phyloP scores from a whole-genome alignment of 2,888 invertebrate genomes.

The Ecliptopera silaceata region DNA sequence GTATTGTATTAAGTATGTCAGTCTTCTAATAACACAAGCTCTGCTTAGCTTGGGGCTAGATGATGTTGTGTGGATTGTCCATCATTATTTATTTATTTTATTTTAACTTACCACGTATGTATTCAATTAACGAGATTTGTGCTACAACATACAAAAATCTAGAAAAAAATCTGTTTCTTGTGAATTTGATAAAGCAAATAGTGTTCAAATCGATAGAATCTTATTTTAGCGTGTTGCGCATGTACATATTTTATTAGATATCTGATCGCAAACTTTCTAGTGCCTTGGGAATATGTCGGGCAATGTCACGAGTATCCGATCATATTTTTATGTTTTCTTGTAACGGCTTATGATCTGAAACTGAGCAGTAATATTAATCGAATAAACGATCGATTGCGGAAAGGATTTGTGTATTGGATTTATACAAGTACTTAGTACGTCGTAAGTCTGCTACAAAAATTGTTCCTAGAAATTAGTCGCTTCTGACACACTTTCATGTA shows the following conservation, averaged over 20 bases:
- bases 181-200: neutral
- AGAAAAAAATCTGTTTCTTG: neutral
- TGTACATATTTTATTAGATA: constrained; percentile 18
- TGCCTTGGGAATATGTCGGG: constrained; percentile 9
- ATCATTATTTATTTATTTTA: too few species aligned
- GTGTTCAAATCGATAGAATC: neutral
- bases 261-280: constrained; percentile 8
- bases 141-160: neutral
- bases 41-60: too few species aligned
- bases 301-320: neutral
- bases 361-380: neutral
- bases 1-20: too few species aligned
- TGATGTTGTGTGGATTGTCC: too few species aligned
- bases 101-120: too few species aligned
- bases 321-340: constrained; percentile 1
- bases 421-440: too few species aligned
- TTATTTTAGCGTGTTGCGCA: constrained; percentile 20
- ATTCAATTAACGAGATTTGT: neutral
- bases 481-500: too few species aligned
- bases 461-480: neutral
- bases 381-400: too few species aligned
- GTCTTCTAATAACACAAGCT: too few species aligned
- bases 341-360: neutral
- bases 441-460: neutral
- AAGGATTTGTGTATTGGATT: too few species aligned